Base-by-base conservation (phyloP, 2,888 invertebrate species). In the Bellardia bayeri region DNA sequence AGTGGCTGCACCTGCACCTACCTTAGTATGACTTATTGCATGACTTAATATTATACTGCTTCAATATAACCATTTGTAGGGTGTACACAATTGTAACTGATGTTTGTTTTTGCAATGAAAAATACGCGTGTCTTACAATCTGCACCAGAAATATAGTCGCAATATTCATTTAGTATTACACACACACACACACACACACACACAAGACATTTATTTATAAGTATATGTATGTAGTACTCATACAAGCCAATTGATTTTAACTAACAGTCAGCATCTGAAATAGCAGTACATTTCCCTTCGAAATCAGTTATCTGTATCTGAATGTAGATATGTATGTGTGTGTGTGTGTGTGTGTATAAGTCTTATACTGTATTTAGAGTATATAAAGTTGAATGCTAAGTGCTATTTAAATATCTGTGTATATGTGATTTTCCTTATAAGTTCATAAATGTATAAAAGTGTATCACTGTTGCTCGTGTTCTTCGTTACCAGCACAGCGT, bases 191-290 rank as follows among this genome's bases (percentile, higher is more conserved):
- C n/a, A 4, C 56, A 76, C 7, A 56, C 30, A n/a, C 23, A 30
- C 11, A 54, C 33, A 79, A 58, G 58, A 30, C 49, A 69, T 69
- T 51, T 61, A 49, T 69, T 30, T 33, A 33, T 58, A 49, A 49
- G 16, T 56, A 56, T 23, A 56, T n/a, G 14, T 63, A 49, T 16
- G 8, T 42, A 30, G 33, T 66, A 16, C 40, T 8, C 61, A 56
- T 71, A 56, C 63, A 71, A 71, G 79, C 64, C 83, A 86, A 86
- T 86, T 86, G 83, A 86, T 83, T 86, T 86, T 80, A 72, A 86
- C 83, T 76, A 64, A 80, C 75, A 83, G 64, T 66, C 75, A 71
- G 79, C 51, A 71, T 83, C 86, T 71, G 64, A 30, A 80, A 75
- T 40, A 33, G 75, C 75, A 80, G 75, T 76, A 80, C 58, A 76